Conservation (phyloP, 2,888 invertebrate genomes). For the Ectemnius cavifrons region DNA sequence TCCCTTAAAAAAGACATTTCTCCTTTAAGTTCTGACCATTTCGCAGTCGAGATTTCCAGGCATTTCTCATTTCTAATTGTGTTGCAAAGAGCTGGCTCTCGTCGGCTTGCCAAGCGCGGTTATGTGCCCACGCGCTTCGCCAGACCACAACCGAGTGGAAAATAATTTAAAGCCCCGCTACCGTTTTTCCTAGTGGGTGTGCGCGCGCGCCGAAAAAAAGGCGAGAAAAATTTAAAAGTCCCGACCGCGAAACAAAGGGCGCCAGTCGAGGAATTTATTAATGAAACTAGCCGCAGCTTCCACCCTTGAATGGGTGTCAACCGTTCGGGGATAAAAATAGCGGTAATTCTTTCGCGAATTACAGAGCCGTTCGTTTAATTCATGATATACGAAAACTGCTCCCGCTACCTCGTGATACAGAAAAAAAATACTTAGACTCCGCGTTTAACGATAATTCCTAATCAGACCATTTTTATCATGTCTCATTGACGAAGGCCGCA, state of each 20-base stretch:
- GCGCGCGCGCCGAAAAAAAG: conserved; percentile 16
- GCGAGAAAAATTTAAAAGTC: conserved; percentile 25
- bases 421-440: no score
- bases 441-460: no score
- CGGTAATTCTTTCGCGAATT: conserved; percentile 2
- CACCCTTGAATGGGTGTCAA: conserved; percentile 23
- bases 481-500: no score
- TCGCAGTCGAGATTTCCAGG: conserved; percentile 19
- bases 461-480: no score
- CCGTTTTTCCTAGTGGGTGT: conserved; percentile 22
- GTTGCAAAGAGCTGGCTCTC: conserved; percentile 15
- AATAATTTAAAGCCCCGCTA: conserved; percentile 37
- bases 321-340: conserved; percentile 10
- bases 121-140: conserved; percentile 15
- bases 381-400: not conserved
- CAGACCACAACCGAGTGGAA: conserved; percentile 20
- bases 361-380: not conserved
- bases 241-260: conserved; percentile 28
- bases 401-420: no score
- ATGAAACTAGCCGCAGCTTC: conserved; percentile 34
- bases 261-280: conserved; percentile 39
- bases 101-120: conserved; percentile 22
- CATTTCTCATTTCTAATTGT: conserved; percentile 34
- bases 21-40: conserved; percentile 30
- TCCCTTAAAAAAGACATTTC: conserved; percentile 11